Base-by-base conservation (phyloP, 1,140 invertebrate genomes). In the Conopomorpha cramerella region DNA sequence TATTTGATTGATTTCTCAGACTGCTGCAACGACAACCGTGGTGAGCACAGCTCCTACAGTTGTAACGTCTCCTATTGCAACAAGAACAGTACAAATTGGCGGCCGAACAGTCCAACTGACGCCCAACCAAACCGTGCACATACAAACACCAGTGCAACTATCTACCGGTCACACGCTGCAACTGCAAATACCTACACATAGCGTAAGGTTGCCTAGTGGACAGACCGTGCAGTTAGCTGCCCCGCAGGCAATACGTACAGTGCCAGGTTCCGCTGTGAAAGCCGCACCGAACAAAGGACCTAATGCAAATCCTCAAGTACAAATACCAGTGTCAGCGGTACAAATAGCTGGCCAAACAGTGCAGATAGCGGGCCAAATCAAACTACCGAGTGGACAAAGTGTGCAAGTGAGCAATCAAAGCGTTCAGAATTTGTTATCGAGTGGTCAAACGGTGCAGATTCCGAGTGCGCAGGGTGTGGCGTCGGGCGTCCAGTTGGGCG, bases 321-420 rank as follows among this genome's bases (percentile, higher is more conserved):
- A 61, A 33, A 65, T 73, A 36, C 65, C 68, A 2, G 58, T 61
- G 0, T 68, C 63, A 0, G 62, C 68, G 0, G 64, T 73, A 0
- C 65, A 71, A 29, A 29, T 73, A 2, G 50, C 64, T 1, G 64
- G 64, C 4, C 68, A 73, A 40, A 68, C 68, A 0, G 64, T 71
- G 2, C 68, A 73, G 37, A 61, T 73, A 8, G 55, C 62, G 13
- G 61, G 63, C 0, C 65, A 73, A 27, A 66, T 73, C 0, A 73
- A 73, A 30, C 28, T 73, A 25, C 66, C 66, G 1, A 68, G 65
- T 18, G 68, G 68, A 3, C 68, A 73, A 36, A 71, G 60, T 38
- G 68, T 74, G 3, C 68, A 74, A 57, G 61, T 74, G 1, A 59
- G 66, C n/a, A 62, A 63, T 33, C 65, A 68, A 38, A 60, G 52